Base-by-base conservation (phyloP, 2,888 invertebrate species). In the Lycocerus yunnanus region DNA sequence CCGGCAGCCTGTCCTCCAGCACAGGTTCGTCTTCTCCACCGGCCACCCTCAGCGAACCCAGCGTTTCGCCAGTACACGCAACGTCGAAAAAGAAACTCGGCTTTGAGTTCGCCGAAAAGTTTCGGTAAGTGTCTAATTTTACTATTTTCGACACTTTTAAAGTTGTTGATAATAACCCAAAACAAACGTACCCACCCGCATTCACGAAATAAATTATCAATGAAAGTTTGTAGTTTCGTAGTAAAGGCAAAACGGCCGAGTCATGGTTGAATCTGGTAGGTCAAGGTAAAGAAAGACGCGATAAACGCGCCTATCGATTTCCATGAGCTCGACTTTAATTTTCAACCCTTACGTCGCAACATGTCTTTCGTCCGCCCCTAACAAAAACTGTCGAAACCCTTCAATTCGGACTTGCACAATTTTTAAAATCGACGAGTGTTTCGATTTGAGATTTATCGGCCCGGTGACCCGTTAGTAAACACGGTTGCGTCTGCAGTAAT, bases 21-120 rank as follows among this genome's bases (percentile, higher is more conserved):
- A 95, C 93, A 21, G 95, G 95, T 59, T 93, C 94, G 76, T 95
- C 95, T 5, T 94, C 95, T 74, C 95, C 95, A 43, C 90, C 89
- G 0, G 93, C 93, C 1, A 93, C 93, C n/a, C 91, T 92, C 20
- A 94, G 93, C 81, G 94, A 93, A 79, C 92, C 92, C 15, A 93
- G 92, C 80, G 89, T 92, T 76, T 94, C 94, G 77, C 94, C 94
- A 11, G 90, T 92, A 58, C 93, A 94, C 85, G 89, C 82, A 81
- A 89, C 88, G 78, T 88, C 88, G 81, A 92, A 93, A 89, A 93
- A 93, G 88, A 93, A 93, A 88, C 91, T 92, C 83, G 94, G 93
- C 86, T 90, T 93, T 77, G 95, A 95, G 84, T 90, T 94, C 85
- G 93, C 94, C 73, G 94, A 95, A 85, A 90, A 93, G 84, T 91